Evolutionary conservation across 2,797 vertebrate species (phyloP), one percentile per base, ranked within the genome.

Genomic region (Tiaroga cobitis): DNA sequence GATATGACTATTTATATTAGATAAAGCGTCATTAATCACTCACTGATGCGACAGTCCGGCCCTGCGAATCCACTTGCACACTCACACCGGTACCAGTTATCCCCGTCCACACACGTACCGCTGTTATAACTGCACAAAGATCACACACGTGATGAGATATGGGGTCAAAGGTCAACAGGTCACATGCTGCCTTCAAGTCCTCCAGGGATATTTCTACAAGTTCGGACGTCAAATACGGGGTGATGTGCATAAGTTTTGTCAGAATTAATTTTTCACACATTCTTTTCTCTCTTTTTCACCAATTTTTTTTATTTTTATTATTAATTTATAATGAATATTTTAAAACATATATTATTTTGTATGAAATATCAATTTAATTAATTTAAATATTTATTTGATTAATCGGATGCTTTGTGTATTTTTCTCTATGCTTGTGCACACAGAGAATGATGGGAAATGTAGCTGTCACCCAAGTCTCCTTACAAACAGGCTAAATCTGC

Each of bases 1-100:
- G 1, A 19, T 37, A 61, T 39, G 49, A 41, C 29, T 29, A 10
- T 85, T 32, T 46, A 72, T 8, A 41, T 67, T 37, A 16, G 6
- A 26, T 19, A 39, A 75, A 46, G 15, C 2, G 3, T 32, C 61
- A 34, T 61, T 32, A 19, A 21, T 41, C 85, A 96, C 96, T 95
- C 92, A 97, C 96, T 97, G 93, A 97, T 97, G 89, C 96, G 95
- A 90, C 96, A 97, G 93, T 97, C 96, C 0, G 96, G 96, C 37
- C 96, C 96, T 0, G 96, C 96, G 0, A 97, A 97, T 29, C 96
- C 96, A 0, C 96, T 94, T 43, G 96, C 96, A 1, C 96, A 97
- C 87, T 97, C 96, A 11, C 96, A 97, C 41, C 96, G 95, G 91
- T 97, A 97, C 96, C 96, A 97, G 90, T 97, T 97, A 86, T 97